Conservation (phyloP, 1,140 invertebrate genomes). For the Lordiphosa collinella region DNA sequence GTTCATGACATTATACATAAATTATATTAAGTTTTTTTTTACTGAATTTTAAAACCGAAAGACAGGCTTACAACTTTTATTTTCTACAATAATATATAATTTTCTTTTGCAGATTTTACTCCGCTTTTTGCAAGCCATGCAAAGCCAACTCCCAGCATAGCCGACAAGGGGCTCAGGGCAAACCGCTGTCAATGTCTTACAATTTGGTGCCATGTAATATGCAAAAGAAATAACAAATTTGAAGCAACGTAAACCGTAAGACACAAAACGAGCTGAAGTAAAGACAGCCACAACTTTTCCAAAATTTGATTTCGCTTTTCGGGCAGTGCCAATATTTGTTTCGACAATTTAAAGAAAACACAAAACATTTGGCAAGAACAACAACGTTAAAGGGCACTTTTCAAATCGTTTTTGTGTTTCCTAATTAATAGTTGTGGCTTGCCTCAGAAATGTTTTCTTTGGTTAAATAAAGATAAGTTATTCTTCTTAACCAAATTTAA, state of each 20-base stretch:
- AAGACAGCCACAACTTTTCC: conserved; percentile 39
- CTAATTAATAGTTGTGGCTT: too few species aligned
- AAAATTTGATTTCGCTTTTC: conserved; percentile 31
- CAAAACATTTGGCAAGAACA: too few species aligned
- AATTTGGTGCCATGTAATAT: conserved; percentile 9
- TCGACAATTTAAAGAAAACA: too few species aligned
- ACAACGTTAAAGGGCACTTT: too few species aligned
- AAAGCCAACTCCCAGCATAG: background rate
- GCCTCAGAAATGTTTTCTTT: conserved; percentile 6
- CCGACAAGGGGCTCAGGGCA: too few species aligned
- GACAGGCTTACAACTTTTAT: conserved; percentile 3
- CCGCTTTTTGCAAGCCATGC: background rate
- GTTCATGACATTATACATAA: conserved; percentile 32
- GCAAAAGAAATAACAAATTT: conserved; percentile 46
- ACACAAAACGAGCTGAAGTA: conserved; percentile 24
- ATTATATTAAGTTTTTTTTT: conserved; percentile 28
- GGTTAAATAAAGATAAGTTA: conserved; percentile 4
- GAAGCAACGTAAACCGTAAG: conserved; percentile 7
- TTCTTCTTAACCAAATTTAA: background rate
- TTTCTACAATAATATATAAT: conserved; percentile 1
- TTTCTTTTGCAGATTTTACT: background rate
- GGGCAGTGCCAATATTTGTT: background rate
- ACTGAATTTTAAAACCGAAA: background rate
- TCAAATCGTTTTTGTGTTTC: too few species aligned
- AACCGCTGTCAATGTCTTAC: conserved; percentile 1